Conservation (phyloP, 2,888 invertebrate genomes). For the Heliconius erato region DNA sequence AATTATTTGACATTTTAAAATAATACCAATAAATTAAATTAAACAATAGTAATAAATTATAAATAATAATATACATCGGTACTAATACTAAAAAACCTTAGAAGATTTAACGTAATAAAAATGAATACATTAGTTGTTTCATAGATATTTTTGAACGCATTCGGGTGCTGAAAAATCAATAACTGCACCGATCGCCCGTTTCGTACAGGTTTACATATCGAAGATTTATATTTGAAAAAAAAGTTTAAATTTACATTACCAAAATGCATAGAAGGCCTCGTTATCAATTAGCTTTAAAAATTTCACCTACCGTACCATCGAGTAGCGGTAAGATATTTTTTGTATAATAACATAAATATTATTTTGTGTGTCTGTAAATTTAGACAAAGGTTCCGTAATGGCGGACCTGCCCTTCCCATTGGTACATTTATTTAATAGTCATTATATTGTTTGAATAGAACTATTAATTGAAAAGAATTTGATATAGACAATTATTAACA, state of each 20-base stretch:
- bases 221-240: neutral
- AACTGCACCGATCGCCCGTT: neutral
- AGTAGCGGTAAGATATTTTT: neutral
- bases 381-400: neutral
- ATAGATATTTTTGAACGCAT: neutral
- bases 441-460: neutral
- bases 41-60: too few relatives aligned
- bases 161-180: conserved; percentile 3
- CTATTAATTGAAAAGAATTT: neutral
- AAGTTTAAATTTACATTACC: neutral
- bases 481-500: neutral
- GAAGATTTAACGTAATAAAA: too few relatives aligned
- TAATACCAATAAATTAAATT: too few relatives aligned
- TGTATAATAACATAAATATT: neutral
- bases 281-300: neutral
- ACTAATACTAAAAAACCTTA: too few relatives aligned
- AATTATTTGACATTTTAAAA: too few relatives aligned
- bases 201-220: neutral
- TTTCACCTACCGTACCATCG: neutral
- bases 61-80: too few relatives aligned
- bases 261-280: neutral
- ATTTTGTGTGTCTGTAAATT: neutral
- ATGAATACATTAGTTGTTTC: too few relatives aligned
- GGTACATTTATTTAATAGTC: neutral
- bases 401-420: neutral